Base-by-base conservation (phyloP, 2,797 vertebrate species). In the Phaenicophaeus curvirostris region DNA sequence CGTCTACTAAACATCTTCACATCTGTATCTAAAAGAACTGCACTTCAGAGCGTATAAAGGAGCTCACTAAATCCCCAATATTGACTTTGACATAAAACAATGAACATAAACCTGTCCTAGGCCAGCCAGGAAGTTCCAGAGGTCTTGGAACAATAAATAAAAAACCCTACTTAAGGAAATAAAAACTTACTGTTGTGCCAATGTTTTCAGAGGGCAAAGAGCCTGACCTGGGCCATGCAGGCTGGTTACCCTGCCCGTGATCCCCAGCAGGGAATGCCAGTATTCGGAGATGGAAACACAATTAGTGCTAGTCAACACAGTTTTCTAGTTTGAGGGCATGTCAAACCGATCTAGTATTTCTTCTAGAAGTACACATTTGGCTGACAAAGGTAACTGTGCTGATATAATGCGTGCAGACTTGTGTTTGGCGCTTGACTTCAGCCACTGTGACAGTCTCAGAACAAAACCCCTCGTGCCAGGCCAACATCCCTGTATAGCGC, bases 111-210 rank as follows among this genome's bases (percentile, higher is more conserved):
- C 66, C 63, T 10, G 9, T 94, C 73, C 41, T 69, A 93, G 85
- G 90, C 85, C 76, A 87, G 59, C 50, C 92, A 90, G 84, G 91
- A 96, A 95, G 94, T 96, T 96, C 94, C 93, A 87, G 93, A 96
- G 75, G 81, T 89, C 89, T 90, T 66, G 28, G 42, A 91, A 95
- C 85, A 96, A 95, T 65, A 94, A 94, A 93, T 78, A 92, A 50
- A 94, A 67, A 88, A 82, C 3, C 8, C 53, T 19, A 74, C 61
- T 91, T 35, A 9, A 81, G 77, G 91, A 88, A 95, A 96, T 92
- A 96, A 85, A 93, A 94, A 35, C 62, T 58, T 90, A 33, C 61
- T 5, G 2, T 41, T 2, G 46, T 66, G 95, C 95, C 91, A 95
- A 31, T 37, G 48, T 48, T 91, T 78, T 13, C 58, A 14, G 58